Evolutionary conservation across 2,113 vertebrate genomes (phyloP).

Genomic region (Tachysurus fulvidraco): DNA sequence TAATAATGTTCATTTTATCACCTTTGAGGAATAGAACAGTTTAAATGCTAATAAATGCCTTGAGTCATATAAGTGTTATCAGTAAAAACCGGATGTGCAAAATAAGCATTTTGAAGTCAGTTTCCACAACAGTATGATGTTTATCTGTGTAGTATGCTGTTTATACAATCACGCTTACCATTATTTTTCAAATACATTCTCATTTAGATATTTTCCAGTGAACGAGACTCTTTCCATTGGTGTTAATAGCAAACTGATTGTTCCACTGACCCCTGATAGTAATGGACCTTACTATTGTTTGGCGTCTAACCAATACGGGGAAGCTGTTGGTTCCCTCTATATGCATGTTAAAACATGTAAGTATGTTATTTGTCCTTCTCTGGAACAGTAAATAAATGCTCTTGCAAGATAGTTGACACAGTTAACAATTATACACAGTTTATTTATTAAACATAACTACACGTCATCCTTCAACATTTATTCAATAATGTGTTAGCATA

Average conservation of each 20-base stretch:
- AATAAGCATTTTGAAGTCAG: neutral
- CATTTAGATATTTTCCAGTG: neutral
- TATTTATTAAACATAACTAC: neutral
- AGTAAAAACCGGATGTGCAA: neutral
- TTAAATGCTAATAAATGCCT: neutral
- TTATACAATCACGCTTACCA: no score
- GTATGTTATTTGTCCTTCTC: neutral
- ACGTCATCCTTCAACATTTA: neutral
- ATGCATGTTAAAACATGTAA: neutral
- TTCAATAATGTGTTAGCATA: neutral
- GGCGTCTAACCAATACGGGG: conserved; percentile 36
- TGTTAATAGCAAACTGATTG: neutral
- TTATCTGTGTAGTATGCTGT: neutral
- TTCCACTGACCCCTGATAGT: neutral
- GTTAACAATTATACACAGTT: neutral
- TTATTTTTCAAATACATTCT: neutral
- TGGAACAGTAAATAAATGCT: neutral
- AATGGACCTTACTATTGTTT: conserved; percentile 38
- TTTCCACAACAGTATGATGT: neutral
- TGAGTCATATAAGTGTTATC: no score
- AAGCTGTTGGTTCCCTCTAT: neutral
- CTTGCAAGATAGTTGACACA: no score
- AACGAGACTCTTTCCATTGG: neutral
- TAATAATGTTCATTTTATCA: neutral
- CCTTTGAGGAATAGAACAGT: neutral